A percentile compares a stretch with the other conserved stretches of the same genome.
Conservation (phyloP, 92 coral and sea anemone species). For the Porites rus region DNA sequence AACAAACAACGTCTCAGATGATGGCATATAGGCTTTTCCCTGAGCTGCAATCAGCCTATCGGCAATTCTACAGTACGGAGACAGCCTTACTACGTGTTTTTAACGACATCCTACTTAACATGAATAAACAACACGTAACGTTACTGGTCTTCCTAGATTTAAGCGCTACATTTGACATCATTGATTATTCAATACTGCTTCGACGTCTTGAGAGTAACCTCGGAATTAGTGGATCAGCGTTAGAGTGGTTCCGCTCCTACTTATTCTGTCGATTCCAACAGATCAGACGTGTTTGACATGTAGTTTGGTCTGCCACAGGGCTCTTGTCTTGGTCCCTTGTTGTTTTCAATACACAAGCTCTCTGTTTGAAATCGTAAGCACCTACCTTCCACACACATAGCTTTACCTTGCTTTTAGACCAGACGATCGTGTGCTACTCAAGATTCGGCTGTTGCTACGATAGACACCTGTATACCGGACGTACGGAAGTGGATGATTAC, state of each 20-base stretch:
- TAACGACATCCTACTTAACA: no score
- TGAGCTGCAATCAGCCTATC: conserved; percentile 5
- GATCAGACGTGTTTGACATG: neutral
- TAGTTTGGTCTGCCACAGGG: neutral
- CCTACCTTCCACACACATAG: neutral
- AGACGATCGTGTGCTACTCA: no score
- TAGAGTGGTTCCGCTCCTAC: conserved; percentile 10
- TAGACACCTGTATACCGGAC: no score
- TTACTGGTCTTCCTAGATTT: neutral
- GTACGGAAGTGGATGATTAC: no score
- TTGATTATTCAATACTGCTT: neutral
- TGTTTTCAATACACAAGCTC: neutral
- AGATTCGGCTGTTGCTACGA: no score
- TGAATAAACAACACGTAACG: neutral
- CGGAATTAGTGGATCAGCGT: conserved; percentile 15
- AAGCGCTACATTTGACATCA: neutral
- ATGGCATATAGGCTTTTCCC: conserved; percentile 36
- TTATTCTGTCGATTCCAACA: conserved; percentile 28
- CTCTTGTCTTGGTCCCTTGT: neutral
- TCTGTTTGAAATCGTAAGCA: conserved; percentile 23
- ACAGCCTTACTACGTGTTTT: no score
- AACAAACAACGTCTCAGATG: conserved; percentile 44
- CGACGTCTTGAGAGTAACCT: neutral
- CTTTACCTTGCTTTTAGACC: no score
- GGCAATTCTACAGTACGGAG: no score